These are phyloP conservation scores for Balearica regulorum DNA, from an alignment of 2,797 vertebrate genomes.

Conservation along the genomic window DNA sequence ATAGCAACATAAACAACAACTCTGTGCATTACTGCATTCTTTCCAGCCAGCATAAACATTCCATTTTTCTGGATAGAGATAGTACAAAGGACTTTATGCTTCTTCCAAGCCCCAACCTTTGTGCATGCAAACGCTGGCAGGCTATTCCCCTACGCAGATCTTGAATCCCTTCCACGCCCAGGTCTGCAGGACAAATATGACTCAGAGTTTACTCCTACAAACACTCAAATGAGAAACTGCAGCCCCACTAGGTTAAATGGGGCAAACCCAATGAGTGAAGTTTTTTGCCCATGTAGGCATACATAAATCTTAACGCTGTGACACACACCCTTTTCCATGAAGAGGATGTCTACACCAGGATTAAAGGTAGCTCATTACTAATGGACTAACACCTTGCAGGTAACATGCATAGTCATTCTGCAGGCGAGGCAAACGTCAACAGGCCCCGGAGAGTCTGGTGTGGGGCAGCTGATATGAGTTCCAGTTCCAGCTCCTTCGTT, in stretches of 20 bases:
- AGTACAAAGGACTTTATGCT: neutral
- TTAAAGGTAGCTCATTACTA: neutral
- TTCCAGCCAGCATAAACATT: neutral
- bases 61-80: neutral
- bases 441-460: neutral
- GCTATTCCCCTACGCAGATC: neutral
- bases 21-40: neutral
- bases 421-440: neutral
- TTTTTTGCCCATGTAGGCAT: neutral
- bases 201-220: neutral
- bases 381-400: neutral
- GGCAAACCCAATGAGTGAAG: neutral
- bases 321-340: neutral
- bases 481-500: neutral
- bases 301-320: neutral
- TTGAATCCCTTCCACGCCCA: neutral
- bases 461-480: neutral
- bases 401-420: slow-evolving; percentile 28
- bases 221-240: neutral
- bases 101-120: neutral
- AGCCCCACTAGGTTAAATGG: neutral
- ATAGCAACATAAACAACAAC: neutral
- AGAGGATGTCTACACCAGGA: neutral
- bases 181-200: neutral
- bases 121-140: neutral